Evolutionary conservation across 2,113 vertebrate species (phyloP).

Genomic region (Protobothrops flavoviridis): DNA sequence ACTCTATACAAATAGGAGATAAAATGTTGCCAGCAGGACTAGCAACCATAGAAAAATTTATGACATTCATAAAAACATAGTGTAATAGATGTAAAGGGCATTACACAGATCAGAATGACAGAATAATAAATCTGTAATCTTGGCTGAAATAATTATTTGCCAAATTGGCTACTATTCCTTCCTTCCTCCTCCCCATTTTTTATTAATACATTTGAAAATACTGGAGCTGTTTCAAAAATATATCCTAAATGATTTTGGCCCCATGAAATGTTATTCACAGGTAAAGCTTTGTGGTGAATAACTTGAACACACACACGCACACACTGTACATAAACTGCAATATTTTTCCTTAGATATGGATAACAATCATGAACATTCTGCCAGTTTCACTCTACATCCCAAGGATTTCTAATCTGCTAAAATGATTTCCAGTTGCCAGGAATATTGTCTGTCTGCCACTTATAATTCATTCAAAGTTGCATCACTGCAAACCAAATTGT

Average conservation of each 20-base stretch:
- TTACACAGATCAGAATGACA: neutral
- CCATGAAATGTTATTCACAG: neutral
- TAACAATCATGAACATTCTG: slow-evolving; percentile 7
- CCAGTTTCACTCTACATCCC: slow-evolving; percentile 17
- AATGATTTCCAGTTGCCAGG: neutral
- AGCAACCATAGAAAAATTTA: neutral
- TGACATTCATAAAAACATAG: neutral
- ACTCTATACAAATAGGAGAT: neutral
- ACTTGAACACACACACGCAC: neutral
- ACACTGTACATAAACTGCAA: slow-evolving; percentile 20
- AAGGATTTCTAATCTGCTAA: neutral
- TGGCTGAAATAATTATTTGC: neutral
- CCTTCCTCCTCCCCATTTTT: neutral
- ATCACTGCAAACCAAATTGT: neutral
- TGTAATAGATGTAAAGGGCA: neutral
- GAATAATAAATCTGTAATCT: neutral
- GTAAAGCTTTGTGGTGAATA: slow-evolving; percentile 7
- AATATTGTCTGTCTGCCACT: slow-evolving; percentile 9
- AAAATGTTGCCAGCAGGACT: neutral
- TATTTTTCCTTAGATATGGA: slow-evolving; percentile 5
- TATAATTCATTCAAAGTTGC: slow-evolving; percentile 16
- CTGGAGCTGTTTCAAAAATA: neutral
- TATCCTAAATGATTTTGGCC: neutral
- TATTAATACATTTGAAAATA: neutral
- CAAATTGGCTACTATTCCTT: neutral